Conservation (phyloP, 2,888 invertebrate genomes). For the Eristalis arbustorum region DNA sequence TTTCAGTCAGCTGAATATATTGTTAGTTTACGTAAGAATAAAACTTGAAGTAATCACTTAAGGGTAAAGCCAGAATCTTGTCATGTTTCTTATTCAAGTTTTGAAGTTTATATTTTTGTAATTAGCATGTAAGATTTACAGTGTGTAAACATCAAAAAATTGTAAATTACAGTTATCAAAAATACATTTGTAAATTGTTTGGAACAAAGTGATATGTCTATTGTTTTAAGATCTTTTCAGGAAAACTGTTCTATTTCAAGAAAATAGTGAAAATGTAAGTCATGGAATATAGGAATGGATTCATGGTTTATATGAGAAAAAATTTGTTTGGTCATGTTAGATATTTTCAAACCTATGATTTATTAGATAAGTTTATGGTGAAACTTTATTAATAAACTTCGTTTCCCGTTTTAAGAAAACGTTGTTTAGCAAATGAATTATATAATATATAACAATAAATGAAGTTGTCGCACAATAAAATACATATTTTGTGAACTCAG, state of each 20-base stretch:
- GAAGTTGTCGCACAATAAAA: too few relatives aligned
- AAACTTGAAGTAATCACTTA: background rate
- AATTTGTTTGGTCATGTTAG: too few relatives aligned
- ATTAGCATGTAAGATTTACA: background rate
- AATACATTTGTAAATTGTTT: background rate
- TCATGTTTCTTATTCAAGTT: conserved; percentile 29
- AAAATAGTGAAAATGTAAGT: background rate
- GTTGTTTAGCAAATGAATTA: too few relatives aligned
- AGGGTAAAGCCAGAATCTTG: conserved; percentile 55
- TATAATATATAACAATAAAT: too few relatives aligned
- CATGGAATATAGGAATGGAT: background rate
- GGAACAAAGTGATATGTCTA: background rate
- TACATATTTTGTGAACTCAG: too few relatives aligned
- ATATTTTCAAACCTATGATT: too few relatives aligned
- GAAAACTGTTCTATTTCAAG: too few relatives aligned
- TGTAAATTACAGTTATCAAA: background rate
- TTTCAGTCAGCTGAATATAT: conserved; percentile 78
- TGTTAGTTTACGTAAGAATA: conserved; percentile 13
- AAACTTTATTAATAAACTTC: too few relatives aligned
- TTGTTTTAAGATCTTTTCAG: too few relatives aligned
- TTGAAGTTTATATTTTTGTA: conserved; percentile 15
- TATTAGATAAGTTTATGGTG: too few relatives aligned
- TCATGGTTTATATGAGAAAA: too few relatives aligned
- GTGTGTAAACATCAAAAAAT: background rate
- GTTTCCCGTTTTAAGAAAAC: too few relatives aligned